A percentile compares a stretch with the other conserved stretches of the same genome.
Conservation (phyloP, 2,888 invertebrate species). For the Pachymerium ferrugineum region DNA sequence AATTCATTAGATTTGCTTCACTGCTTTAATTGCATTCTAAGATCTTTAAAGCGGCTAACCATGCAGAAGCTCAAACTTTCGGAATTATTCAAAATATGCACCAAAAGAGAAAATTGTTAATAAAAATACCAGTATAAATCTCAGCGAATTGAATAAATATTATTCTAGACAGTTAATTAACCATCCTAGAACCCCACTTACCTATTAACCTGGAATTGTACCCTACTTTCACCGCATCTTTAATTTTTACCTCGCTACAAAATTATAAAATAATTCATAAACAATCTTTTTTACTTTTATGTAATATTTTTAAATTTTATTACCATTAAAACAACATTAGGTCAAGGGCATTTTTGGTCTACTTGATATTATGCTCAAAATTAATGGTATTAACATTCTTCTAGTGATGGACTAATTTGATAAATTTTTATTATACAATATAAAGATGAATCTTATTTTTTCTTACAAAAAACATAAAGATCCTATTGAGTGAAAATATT, state of each 20-base stretch:
- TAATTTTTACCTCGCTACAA: background rate
- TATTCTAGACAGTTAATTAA: too few relatives aligned
- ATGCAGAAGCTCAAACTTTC: constrained; percentile 16
- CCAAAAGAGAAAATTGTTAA: background rate
- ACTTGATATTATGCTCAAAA: background rate
- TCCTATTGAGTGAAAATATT: too few relatives aligned
- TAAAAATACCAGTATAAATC: background rate
- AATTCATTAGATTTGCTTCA: constrained; percentile 15
- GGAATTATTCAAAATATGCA: too few relatives aligned
- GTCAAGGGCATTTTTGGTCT: background rate
- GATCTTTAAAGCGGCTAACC: constrained; percentile 5
- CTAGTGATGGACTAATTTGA: background rate
- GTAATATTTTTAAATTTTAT: background rate
- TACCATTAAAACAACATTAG: background rate
- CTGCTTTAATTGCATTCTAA: constrained; percentile 14
- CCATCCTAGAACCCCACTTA: background rate
- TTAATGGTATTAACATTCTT: constrained; percentile 7
- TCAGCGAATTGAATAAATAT: too few relatives aligned
- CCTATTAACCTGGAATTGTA: background rate
- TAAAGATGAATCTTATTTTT: too few relatives aligned
- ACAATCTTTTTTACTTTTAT: background rate
- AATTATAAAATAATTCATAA: background rate
- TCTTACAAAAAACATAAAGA: too few relatives aligned
- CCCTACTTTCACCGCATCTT: background rate
- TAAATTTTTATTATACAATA: background rate